Evolutionary conservation across 2,888 invertebrate species (phyloP), one percentile per base, ranked within the genome.

Genomic region (Eupsilia transversa): DNA sequence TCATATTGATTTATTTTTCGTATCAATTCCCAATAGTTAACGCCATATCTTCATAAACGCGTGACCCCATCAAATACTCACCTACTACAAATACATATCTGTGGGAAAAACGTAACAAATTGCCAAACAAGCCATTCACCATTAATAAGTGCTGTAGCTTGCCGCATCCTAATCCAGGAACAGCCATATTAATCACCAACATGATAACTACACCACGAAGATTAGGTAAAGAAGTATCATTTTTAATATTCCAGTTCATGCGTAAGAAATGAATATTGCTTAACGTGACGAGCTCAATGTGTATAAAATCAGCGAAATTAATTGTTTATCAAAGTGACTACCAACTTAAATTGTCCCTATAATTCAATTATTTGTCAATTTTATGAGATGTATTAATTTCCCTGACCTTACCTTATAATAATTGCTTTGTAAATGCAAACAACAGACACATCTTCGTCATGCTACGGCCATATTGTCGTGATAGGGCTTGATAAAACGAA

Each of bases 141-240:
- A 86, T 86, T 85, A 86, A 86, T 82, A 85, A 82, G 77, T 77
- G 74, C 76, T 78, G 46, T 64, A 60, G 67, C 79, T 75, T 56
- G 63, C 83, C 85, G 86, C 86, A 79, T 86, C 85, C 88, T 89
- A 86, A 89, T 89, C 87, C 87, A 72, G 79, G 79, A 80, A 68
- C 83, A 75, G 80, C 66, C 59, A 78, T 87, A 90, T 89, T 89
- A 89, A 90, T 90, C 89, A 89, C 89, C 71, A 73, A 82, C 84
- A 86, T 89, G 87, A 89, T 90, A 90, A 88, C 83, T 78, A 33
- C 41, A 38, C 56, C 0, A 1, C 6, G 12, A 20, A 60, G n/a
- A 3, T 0, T 27, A 30, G 0, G 1, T 17, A 0, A 5, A 84
- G 71, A 71, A 81, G 70, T 64, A 9, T 17, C 30, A 33, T 23